Percentiles rank a stretch among this genome's conserved stretches.
phyloP scores from a whole-genome alignment of 2,113 vertebrate species.

The Callospermophilus lateralis region DNA sequence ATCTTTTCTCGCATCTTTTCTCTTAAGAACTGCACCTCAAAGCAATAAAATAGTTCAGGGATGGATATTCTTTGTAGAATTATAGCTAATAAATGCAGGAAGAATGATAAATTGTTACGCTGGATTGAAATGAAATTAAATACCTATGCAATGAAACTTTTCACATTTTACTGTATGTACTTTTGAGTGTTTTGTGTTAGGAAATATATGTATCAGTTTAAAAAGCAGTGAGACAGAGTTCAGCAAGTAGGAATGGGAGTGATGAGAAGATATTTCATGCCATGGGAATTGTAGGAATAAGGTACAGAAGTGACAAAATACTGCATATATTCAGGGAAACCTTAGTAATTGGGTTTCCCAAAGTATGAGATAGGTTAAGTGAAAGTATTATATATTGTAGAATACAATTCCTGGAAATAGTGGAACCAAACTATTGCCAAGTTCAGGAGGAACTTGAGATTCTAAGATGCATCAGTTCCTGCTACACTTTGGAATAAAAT shows the following conservation, averaged over 20 bases:
- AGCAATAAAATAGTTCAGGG: neutral
- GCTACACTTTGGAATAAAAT: neutral
- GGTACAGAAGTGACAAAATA: slow-evolving; percentile 36
- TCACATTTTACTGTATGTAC: slow-evolving; percentile 14
- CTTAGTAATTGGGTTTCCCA: neutral
- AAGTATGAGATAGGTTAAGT: slow-evolving; percentile 42
- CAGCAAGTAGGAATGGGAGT: neutral
- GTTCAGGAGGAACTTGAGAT: slow-evolving; percentile 53
- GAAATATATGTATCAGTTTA: slow-evolving; percentile 28
- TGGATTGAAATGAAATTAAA: slow-evolving; percentile 32
- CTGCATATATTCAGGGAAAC: neutral
- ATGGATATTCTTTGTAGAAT: slow-evolving; percentile 32
- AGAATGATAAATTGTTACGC: neutral
- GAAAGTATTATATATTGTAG: slow-evolving; percentile 25
- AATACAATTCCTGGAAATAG: slow-evolving; percentile 38
- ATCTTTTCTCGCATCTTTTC: slow-evolving; percentile 27
- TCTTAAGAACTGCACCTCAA: neutral
- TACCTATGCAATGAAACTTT: slow-evolving; percentile 22
- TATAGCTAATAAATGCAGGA: slow-evolving; percentile 30
- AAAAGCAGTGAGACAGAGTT: neutral
- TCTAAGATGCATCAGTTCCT: slow-evolving; percentile 43
- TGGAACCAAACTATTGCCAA: neutral
- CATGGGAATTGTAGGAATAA: neutral
- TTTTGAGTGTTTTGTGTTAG: slow-evolving; percentile 52
- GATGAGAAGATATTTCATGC: neutral